Evolutionary conservation across 2,888 invertebrate genomes (phyloP), one percentile per base, ranked within the genome.

Genomic region (Volucella inflata): DNA sequence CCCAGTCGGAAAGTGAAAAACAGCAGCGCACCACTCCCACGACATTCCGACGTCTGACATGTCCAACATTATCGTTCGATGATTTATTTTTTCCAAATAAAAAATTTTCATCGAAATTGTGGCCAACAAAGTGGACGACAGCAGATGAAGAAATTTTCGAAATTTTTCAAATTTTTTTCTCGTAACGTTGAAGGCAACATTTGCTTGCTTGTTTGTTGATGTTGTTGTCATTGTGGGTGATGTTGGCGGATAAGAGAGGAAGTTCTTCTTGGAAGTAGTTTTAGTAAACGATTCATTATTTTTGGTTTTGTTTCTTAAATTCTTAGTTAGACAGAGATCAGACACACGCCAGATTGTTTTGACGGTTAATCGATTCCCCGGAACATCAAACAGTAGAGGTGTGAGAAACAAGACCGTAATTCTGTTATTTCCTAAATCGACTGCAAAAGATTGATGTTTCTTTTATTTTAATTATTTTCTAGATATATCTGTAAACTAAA

Each of bases 91-190:
- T 11, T 12, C 46, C 57, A 65, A 68, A 16, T 16, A 68, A 72
- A 51, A 64, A 57, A 75, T 62, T 81, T 81, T 76, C 51, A 46
- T 65, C 44, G 44, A 60, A 51, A 65, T 38, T 42, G 46, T 65
- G 65, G 70, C 70, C 79, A 79, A 65, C 75, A 79, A 75, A 71
- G 60, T 79, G 64, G 75, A 79, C 46, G 70, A 84, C 74, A 79
- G 78, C 64, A 75, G 75, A 51, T 65, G 75, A 65, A 30, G 48
- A 38, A 4, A 57, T 65, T 55, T 64, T 75, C 40, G 21, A 57
- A 57, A 77, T 70, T 59, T 48, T 62, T 68, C 44, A 42, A 53
- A 68, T 77, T 77, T 40, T 6, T 62, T 42, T 60, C 36, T 3
- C 14, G 30, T 6, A 14, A n/a, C 11, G 9, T 4, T 16, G 11